Base-by-base conservation (phyloP, 2,797 vertebrate species). In the Anableps anableps region DNA sequence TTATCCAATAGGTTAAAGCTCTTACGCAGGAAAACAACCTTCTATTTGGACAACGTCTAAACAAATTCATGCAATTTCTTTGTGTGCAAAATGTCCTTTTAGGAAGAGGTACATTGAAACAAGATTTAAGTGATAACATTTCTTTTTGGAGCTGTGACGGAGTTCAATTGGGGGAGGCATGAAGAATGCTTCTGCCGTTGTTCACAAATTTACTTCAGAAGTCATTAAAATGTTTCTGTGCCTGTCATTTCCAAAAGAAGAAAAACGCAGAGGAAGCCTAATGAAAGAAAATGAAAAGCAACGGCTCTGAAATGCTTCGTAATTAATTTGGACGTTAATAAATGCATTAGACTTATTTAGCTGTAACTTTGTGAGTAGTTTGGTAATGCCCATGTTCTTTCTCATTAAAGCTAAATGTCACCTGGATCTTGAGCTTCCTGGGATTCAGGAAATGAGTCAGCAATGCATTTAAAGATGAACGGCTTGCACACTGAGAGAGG, bases 301-400 rank as follows among this genome's bases (percentile, higher is more conserved):
- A 76, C 81, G 3, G 82, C 85, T 90, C 83, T 78, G 50, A 93
- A 92, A 89, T 79, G 50, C 50, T 76, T 66, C 0, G 75, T 90
- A 90, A 93, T 94, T 92, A 92, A 92, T 91, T 87, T 84, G 77
- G 85, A 93, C 91, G 83, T 91, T 93, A 94, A 95, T 93, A 91
- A 94, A 95, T 92, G 92, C 89, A 92, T 91, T 88, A 90, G 83
- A 55, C 74, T 85, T 82, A 84, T 88, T 91, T 87, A 84, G 83
- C 76, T 78, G 85, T 71, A 88, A 86, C 86, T 86, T 88, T 90
- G 85, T 74, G 81, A 85, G 85, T 48, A 70, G 82, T 84, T 81
- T 86, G 77, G 78, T 92, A 92, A 88, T 82, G 85, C 89, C 83
- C 85, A 90, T 93, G 80, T 80, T 84, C 77, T 82, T 47, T 88